Percentiles rank a stretch among this genome's conserved stretches.
Conservation (phyloP, 37 sponge, comb jelly and placozoan species). For the Ianthella basta region DNA sequence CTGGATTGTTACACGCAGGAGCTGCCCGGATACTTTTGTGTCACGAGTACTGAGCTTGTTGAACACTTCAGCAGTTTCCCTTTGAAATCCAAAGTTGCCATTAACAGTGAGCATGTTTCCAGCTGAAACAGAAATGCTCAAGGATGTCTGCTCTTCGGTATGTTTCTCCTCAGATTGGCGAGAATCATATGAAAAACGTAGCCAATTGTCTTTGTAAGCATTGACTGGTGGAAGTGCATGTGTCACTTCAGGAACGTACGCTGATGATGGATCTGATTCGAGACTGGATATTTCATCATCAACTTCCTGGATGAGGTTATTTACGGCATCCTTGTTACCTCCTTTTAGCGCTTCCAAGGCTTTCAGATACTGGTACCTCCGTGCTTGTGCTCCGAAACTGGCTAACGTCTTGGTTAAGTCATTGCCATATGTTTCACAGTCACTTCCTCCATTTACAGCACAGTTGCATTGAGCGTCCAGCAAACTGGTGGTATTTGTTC, state of each 20-base stretch:
- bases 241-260: neutral
- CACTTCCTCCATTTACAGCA: neutral
- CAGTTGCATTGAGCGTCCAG: neutral
- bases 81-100: neutral
- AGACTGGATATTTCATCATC: neutral
- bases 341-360: neutral
- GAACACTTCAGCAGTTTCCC: neutral
- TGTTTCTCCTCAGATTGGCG: neutral
- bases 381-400: neutral
- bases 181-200: constrained; percentile 44
- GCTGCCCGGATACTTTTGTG: constrained; percentile 37
- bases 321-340: neutral
- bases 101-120: neutral
- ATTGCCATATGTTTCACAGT: neutral
- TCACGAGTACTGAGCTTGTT: constrained; percentile 4
- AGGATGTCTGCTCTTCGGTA: neutral
- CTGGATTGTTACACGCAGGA: constrained; percentile 54
- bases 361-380: neutral
- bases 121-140: neutral
- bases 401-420: neutral
- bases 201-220: constrained; percentile 26
- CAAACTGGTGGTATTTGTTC: neutral
- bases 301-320: neutral
- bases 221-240: neutral
- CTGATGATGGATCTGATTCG: neutral